A percentile compares a stretch with the other conserved stretches of the same genome.
These are phyloP conservation scores for Nematostella vectensis DNA, from an alignment of 92 coral and sea anemone species.

Conservation along the genomic window DNA sequence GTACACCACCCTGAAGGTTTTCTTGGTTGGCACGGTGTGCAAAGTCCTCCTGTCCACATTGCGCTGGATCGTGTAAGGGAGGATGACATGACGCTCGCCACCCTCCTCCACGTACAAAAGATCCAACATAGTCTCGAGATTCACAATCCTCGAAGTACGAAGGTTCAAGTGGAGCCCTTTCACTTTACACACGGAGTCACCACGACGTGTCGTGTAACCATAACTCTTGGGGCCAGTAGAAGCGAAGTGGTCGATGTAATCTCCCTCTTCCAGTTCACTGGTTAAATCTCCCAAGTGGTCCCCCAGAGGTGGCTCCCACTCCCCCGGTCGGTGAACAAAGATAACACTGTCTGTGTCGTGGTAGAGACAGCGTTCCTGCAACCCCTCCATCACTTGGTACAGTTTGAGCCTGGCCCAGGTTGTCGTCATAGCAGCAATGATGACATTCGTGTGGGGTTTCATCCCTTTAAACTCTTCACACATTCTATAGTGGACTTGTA, in stretches of 20 bases:
- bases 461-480: neutral
- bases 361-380: constrained; percentile 8
- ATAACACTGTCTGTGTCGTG: constrained; percentile 14
- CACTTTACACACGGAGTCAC: constrained; percentile 11
- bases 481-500: constrained; percentile 20
- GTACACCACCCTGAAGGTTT: no score
- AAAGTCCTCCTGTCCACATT: no score
- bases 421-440: constrained; percentile 35
- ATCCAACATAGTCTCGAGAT: constrained; percentile 7
- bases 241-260: neutral
- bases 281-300: constrained; percentile 18
- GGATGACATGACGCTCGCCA: no score
- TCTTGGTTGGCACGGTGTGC: no score
- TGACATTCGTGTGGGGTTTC: constrained; percentile 20
- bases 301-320: no score
- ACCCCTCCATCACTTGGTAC: constrained; percentile 8
- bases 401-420: constrained; percentile 24
- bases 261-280: constrained; percentile 10
- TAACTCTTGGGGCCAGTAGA: constrained; percentile 34
- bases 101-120: no score
- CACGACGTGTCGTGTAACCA: constrained; percentile 7
- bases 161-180: constrained; percentile 16
- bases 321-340: constrained; percentile 1
- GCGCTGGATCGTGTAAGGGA: no score
- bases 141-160: neutral